Base-by-base conservation (phyloP, 2,797 vertebrate genomes). In the Lycodopsis pacificus region DNA sequence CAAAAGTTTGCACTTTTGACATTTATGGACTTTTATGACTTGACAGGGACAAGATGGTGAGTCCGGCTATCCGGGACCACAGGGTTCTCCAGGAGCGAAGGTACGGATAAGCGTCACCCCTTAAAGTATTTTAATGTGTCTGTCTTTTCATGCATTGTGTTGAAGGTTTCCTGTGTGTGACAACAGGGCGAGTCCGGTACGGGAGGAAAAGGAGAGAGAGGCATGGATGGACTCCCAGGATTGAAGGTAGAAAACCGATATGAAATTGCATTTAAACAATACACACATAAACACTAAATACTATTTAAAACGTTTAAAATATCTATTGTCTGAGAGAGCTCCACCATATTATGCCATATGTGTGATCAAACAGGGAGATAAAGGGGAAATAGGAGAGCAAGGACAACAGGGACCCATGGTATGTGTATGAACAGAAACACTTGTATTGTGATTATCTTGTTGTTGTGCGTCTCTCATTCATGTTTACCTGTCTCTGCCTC, bases 41-140 rank as follows among this genome's bases (percentile, higher is more conserved):
- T 78, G 9, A 63, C 89, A 99, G 97, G 98, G 98, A 66, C 95
- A 96, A 32, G 94, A 96, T 8, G 97, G 97, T 20, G 88, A 85
- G 3, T 91, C 94, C 0, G 96, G 97, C 67, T 92, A 95, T 19
- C 90, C 95, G 73, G 98, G 98, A 70, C 85, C 81, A 12, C 92
- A 91, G 58, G 98, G 96, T 70, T 90, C 91, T 71, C 87, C 91
- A 13, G 96, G 98, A 38, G 77, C 83, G 34, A 98, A 97, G 96
- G 97, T 98, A 86, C 27, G 46, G 17, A 71, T 4, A 0, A 54
- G 67, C 9, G 71, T 56, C 27, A 30, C 5, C 40, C 11, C 17
- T 0, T 48, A 5, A 9, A 40, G 65, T 34, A 17, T 67, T 67
- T 75, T 13, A 32, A 53, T 49, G 3, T 7, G 4, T 69, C 19